Evolutionary conservation across 2,113 vertebrate genomes (phyloP).

Genomic region (Cichladusa arquata): DNA sequence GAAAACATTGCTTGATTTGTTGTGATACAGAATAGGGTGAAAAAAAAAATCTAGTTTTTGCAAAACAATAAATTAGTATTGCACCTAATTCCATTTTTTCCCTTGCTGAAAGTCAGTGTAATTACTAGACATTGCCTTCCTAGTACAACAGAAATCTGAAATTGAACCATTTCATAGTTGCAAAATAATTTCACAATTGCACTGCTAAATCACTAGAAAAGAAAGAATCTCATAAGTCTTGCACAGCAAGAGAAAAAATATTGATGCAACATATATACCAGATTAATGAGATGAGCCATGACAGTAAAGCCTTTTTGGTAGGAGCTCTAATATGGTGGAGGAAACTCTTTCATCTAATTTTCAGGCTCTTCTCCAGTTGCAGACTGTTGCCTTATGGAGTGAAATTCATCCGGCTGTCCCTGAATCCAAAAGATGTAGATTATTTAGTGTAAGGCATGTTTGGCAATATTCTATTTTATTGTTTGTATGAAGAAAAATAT

Average conservation of each 20-base stretch:
- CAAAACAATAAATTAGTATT: background rate
- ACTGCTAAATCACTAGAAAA: slow-evolving; percentile 34
- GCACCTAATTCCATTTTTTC: background rate
- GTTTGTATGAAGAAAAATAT: background rate
- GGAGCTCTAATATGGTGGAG: background rate
- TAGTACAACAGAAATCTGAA: background rate
- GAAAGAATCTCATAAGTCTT: background rate
- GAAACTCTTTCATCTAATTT: background rate
- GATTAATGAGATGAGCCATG: background rate
- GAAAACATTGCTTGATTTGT: background rate
- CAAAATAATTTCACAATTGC: slow-evolving; percentile 14
- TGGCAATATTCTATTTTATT: background rate
- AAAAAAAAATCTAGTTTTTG: background rate
- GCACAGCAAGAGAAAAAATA: background rate
- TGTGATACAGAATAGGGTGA: background rate
- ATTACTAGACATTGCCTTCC: background rate
- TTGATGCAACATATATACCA: background rate
- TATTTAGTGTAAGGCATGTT: background rate
- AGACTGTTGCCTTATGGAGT: background rate
- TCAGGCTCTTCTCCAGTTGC: background rate
- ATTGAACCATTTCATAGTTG: background rate
- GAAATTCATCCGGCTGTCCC: slow-evolving; percentile 11
- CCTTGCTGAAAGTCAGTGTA: background rate
- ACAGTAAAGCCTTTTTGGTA: background rate
- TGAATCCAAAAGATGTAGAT: background rate